These are phyloP conservation scores for Rhipidura dahli DNA, from an alignment of 2,113 vertebrate species.

Conservation along the genomic window DNA sequence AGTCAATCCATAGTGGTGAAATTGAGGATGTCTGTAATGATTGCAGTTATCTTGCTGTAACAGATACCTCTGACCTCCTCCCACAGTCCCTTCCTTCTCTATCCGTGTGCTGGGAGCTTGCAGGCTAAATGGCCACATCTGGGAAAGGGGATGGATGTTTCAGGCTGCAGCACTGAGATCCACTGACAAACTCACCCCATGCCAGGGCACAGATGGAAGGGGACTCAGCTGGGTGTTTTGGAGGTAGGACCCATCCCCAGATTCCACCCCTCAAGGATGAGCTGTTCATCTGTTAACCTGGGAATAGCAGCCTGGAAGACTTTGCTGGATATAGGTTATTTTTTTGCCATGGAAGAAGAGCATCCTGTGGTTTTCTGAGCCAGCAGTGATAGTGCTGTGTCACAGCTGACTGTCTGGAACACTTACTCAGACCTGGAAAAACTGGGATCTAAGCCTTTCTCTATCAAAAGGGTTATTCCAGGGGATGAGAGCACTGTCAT, in stretches of 20 bases:
- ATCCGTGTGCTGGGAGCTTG: accelerated
- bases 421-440: background rate
- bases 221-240: background rate
- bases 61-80: background rate
- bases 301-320: background rate
- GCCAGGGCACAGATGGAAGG: background rate
- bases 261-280: background rate
- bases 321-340: background rate
- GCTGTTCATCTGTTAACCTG: background rate
- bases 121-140: background rate
- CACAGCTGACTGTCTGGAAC: background rate
- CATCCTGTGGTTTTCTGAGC: background rate
- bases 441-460: background rate
- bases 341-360: background rate
- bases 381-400: background rate
- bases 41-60: background rate
- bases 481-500: background rate
- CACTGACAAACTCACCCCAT: background rate
- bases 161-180: background rate
- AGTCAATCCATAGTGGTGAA: background rate
- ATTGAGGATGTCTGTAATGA: background rate
- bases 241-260: background rate
- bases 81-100: background rate
- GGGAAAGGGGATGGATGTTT: background rate
- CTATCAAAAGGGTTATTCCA: background rate